These are phyloP conservation scores for Melanchra persicariae DNA, from an alignment of 2,888 invertebrate genomes.

Conservation along the genomic window DNA sequence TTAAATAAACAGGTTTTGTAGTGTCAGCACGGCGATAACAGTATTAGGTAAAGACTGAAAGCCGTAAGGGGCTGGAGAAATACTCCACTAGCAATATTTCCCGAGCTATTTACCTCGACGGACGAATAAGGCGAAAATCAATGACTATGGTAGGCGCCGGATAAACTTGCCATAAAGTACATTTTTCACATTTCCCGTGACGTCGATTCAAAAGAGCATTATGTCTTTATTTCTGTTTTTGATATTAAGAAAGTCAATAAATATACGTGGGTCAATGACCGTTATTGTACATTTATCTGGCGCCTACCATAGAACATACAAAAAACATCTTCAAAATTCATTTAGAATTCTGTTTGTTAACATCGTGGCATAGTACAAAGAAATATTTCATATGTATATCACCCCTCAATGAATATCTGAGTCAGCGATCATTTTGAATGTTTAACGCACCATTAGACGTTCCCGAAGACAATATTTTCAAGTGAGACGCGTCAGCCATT, in stretches of 20 bases:
- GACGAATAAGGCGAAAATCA: constrained; percentile 10
- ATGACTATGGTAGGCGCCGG: too few relatives aligned
- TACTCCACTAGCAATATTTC: constrained; percentile 18
- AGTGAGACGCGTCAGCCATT: constrained; percentile 39
- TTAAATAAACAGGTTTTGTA: constrained; percentile 14
- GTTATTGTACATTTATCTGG: too few relatives aligned
- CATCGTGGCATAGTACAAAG: constrained; percentile 5
- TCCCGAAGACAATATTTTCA: constrained; percentile 49
- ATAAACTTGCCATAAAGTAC: too few relatives aligned
- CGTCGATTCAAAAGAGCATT: too few relatives aligned
- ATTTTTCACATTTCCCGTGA: too few relatives aligned
- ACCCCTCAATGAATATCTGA: constrained; percentile 38
- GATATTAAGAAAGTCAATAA: too few relatives aligned
- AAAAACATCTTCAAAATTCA: background rate
- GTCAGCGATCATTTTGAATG: constrained; percentile 60
- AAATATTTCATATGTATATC: constrained; percentile 17
- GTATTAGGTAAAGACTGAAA: constrained; percentile 13
- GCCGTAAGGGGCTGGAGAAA: background rate
- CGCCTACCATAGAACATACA: too few relatives aligned
- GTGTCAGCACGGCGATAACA: constrained; percentile 3
- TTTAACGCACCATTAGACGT: constrained; percentile 60
- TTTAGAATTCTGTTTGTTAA: constrained; percentile 16
- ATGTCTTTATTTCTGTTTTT: too few relatives aligned
- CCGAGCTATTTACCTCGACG: constrained; percentile 11
- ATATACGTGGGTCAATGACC: too few relatives aligned